These are phyloP conservation scores for Rhogogaster chlorosoma DNA, from an alignment of 2,888 invertebrate species.

Conservation along the genomic window DNA sequence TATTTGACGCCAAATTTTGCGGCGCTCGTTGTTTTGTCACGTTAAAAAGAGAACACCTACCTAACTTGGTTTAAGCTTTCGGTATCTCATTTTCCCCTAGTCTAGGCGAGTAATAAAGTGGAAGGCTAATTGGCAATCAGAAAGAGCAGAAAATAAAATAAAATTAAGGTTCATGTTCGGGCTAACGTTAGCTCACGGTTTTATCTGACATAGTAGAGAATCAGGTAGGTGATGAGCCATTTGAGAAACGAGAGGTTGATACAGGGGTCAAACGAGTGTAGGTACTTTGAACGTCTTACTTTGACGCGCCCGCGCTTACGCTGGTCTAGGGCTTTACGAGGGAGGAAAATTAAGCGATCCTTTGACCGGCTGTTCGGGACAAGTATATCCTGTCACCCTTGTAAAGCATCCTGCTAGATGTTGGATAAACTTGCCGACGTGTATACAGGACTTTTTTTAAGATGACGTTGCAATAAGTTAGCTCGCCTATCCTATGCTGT, in stretches of 20 bases:
- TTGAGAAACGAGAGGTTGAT: constrained; percentile 26
- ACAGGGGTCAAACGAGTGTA: not conserved
- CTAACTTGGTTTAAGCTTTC: not conserved
- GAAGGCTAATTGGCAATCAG: not conserved
- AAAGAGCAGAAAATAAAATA: not conserved
- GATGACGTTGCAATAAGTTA: not conserved
- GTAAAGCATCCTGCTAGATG: constrained; percentile 19
- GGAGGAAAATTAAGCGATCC: constrained; percentile 34
- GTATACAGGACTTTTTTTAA: not conserved
- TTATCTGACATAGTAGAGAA: not conserved
- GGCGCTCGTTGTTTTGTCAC: not conserved
- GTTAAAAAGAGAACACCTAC: not conserved
- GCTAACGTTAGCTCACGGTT: not conserved
- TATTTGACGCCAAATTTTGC: not conserved
- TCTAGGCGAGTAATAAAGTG: not conserved
- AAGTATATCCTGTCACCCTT: constrained; percentile 26
- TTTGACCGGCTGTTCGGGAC: constrained; percentile 27
- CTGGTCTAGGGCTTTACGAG: not conserved
- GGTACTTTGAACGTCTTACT: constrained; percentile 19
- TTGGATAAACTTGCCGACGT: not conserved
- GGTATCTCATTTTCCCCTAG: not conserved
- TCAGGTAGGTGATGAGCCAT: constrained; percentile 8
- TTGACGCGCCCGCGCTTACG: not conserved
- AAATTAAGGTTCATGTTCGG: not conserved
- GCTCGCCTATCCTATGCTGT: not conserved